phyloP scores from a whole-genome alignment of 2,113 vertebrate species.

The Nicator chloris region DNA sequence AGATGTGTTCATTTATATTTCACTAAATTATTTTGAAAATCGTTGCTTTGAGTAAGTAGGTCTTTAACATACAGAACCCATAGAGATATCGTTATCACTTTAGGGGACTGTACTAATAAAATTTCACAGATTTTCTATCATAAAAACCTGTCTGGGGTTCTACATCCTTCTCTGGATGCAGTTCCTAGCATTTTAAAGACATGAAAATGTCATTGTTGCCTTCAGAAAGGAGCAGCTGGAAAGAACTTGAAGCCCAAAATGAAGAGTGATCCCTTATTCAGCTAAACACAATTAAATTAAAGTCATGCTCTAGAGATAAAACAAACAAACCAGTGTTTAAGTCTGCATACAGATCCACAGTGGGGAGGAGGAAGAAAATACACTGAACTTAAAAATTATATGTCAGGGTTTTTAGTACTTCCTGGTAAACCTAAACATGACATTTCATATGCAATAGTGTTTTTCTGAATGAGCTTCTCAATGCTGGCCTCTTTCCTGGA shows the following conservation, averaged over 20 bases:
- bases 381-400: neutral
- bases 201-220: neutral
- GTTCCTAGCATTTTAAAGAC: neutral
- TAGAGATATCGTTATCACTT: rapidly evolving
- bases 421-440: neutral
- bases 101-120: neutral
- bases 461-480: neutral
- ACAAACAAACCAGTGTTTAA: neutral
- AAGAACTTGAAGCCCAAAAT: neutral
- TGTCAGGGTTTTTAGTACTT: neutral
- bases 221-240: neutral
- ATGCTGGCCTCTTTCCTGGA: neutral
- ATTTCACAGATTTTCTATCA: neutral
- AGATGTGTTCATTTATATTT: neutral
- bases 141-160: neutral
- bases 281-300: neutral
- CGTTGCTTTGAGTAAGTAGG: neutral
- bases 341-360: neutral
- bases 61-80: neutral
- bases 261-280: neutral
- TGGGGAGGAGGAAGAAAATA: neutral
- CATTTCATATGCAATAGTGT: neutral
- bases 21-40: neutral
- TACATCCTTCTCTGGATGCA: neutral
- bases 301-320: neutral